Evolutionary conservation across 2,888 invertebrate species (phyloP).

Genomic region (Acanthoscelides obtectus): DNA sequence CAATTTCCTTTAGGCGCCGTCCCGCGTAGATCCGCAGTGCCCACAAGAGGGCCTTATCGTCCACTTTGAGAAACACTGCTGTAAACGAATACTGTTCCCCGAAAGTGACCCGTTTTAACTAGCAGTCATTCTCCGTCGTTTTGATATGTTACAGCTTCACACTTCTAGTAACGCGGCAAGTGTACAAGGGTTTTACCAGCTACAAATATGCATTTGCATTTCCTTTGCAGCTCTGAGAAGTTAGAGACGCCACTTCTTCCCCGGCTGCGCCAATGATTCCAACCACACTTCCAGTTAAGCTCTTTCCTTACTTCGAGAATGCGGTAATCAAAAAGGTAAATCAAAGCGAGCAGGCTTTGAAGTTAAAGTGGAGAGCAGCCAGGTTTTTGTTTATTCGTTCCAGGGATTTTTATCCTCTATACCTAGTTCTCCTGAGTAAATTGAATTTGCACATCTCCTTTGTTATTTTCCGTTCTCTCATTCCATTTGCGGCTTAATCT

Average conservation of each 20-base stretch:
- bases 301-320: constrained; percentile 21
- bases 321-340: constrained; percentile 44
- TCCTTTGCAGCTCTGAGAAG: too few species aligned
- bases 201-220: too few species aligned
- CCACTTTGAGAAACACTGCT: too few species aligned
- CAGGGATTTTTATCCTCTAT: constrained; percentile 36
- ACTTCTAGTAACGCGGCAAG: too few species aligned
- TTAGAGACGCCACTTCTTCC: neutral
- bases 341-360: constrained; percentile 40
- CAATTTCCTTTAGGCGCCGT: too few species aligned
- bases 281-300: neutral
- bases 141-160: too few species aligned
- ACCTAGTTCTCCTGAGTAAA: constrained; percentile 38
- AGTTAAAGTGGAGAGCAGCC: constrained; percentile 29
- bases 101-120: too few species aligned
- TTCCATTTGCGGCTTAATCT: constrained; percentile 37
- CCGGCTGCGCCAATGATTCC: neutral
- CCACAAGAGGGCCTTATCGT: too few species aligned
- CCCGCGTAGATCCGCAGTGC: too few species aligned
- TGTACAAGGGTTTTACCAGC: too few species aligned
- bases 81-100: too few species aligned
- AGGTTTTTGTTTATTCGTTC: constrained; percentile 41
- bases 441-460: constrained; percentile 42
- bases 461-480: constrained; percentile 34
- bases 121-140: too few species aligned